These are phyloP conservation scores for Poecile montanus DNA, from an alignment of 2,797 vertebrate species.

Conservation along the genomic window DNA sequence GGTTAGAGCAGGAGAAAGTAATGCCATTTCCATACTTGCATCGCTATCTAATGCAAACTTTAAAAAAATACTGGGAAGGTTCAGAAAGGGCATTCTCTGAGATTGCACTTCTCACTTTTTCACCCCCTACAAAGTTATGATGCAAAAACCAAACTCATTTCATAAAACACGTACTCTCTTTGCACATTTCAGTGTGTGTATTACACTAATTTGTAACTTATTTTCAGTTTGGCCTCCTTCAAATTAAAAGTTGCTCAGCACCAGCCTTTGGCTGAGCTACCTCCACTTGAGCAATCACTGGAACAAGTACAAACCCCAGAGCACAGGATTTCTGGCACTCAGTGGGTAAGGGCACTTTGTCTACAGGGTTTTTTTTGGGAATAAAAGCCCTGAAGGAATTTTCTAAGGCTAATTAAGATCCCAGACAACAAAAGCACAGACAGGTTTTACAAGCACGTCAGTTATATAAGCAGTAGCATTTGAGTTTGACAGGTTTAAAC, in stretches of 20 bases:
- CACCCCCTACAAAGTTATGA: rapidly evolving
- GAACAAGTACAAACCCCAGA: background rate
- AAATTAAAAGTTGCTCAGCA: background rate
- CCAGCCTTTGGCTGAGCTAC: background rate
- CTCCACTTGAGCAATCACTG: background rate
- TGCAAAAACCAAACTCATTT: background rate
- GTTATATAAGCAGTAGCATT: background rate
- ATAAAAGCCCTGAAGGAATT: background rate
- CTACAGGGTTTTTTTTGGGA: background rate
- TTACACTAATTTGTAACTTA: background rate
- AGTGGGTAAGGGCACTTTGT: background rate
- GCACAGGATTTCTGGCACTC: background rate
- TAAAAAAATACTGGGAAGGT: background rate
- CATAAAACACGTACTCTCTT: background rate
- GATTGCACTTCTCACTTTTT: background rate
- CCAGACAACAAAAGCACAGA: slow-evolving; percentile 23
- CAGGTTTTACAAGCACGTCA: background rate
- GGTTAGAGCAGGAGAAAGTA: background rate
- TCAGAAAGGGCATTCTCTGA: background rate
- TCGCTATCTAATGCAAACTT: background rate
- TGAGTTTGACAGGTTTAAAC: background rate
- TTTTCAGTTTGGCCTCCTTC: background rate
- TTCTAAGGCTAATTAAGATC: slow-evolving; percentile 32
- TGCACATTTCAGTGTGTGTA: background rate
- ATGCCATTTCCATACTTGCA: background rate